phyloP scores from a whole-genome alignment of 2,113 vertebrate genomes.

The Rhynchomys soricoides region DNA sequence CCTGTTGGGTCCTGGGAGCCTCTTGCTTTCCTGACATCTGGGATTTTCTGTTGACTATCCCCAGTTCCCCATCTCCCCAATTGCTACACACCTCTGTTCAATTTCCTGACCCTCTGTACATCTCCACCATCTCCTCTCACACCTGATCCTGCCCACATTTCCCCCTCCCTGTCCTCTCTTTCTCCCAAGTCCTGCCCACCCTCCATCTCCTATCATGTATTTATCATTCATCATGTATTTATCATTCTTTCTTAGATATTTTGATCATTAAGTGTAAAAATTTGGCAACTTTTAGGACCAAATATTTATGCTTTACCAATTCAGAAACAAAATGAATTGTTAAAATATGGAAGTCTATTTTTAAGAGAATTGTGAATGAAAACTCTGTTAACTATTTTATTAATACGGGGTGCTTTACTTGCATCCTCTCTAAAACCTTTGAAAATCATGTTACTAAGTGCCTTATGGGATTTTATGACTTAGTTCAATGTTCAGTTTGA shows the following conservation, averaged over 20 bases:
- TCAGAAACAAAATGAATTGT: constrained; percentile 22
- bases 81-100: too few species aligned
- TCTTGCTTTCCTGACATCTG: too few species aligned
- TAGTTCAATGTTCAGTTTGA: background rate
- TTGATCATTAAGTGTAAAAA: background rate
- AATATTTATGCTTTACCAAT: constrained; percentile 16
- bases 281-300: constrained; percentile 7
- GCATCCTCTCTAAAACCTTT: background rate
- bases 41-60: too few species aligned
- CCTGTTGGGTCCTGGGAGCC: too few species aligned
- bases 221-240: too few species aligned
- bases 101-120: too few species aligned
- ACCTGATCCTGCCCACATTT: too few species aligned
- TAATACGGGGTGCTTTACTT: background rate
- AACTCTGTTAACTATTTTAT: background rate
- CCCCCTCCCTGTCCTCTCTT: too few species aligned
- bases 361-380: background rate
- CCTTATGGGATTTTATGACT: background rate
- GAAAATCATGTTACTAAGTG: background rate
- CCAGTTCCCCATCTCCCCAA: too few species aligned
- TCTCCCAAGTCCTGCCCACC: too few species aligned
- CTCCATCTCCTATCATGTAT: too few species aligned
- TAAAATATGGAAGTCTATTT: background rate
- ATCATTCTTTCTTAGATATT: background rate
- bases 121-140: too few species aligned